Base-by-base conservation (phyloP, 2,113 vertebrate genomes). In the Porphyrio hochstetteri region DNA sequence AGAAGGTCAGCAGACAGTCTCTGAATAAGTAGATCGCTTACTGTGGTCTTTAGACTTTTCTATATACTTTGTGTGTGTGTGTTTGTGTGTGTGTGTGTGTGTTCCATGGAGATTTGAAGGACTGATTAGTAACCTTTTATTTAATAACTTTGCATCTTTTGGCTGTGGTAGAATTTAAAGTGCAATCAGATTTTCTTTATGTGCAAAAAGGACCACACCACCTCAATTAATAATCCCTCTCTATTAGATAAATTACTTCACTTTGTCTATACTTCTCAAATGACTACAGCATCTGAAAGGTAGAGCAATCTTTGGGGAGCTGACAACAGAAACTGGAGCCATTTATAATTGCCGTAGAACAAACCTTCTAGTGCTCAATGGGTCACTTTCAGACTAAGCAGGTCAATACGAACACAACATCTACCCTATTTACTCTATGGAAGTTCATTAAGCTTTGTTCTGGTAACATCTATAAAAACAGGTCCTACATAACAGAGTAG, bases 51-150 rank as follows among this genome's bases (percentile, higher is more conserved):
- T 75, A 74, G 52, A 16, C 13, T 31, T 52, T 55, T 79, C 25
- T 83, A 82, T 70, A 48, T 5, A 23, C 21, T 46, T 46, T 46
- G 16, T n/a, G n/a, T n/a, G n/a, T n/a, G n/a, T n/a, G n/a, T n/a
- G n/a, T n/a, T n/a, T n/a, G n/a, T 44, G 6, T 44, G 48, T 48
- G 48, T 48, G 48, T 55, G 16, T 29, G 16, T 27, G 52, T 50
- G 23, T 68, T 70, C 79, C 61, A 52, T 79, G 38, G 95, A 92
- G 86, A 95, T 88, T 69, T 91, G 57, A 97, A 95, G 68, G 40
- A 94, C 50, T 96, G 89, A 82, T 67, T 94, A 27, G 91, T 88
- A 96, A 86, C 27, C 79, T 96, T 97, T 97, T 91, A 87, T 91
- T 97, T 93, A 97, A 95, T 91, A 80, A 80, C 68, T 86, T 80